Base-by-base conservation (phyloP, 2,113 vertebrate species). In the Kryptolebias marmoratus region DNA sequence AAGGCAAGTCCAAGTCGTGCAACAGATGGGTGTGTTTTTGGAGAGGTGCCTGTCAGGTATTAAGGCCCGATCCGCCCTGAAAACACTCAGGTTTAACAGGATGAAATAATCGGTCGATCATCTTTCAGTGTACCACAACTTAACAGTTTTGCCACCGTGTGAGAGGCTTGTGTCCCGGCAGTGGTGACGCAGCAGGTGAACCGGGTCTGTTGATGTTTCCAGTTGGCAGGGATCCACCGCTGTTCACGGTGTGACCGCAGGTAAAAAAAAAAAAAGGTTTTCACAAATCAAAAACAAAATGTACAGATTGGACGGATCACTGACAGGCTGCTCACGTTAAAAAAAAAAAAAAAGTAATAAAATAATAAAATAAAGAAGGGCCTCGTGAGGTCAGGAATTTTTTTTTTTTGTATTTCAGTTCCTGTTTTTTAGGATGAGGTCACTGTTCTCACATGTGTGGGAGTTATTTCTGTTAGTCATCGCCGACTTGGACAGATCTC, bases 21-120 rank as follows among this genome's bases (percentile, higher is more conserved):
- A 93, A 93, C 85, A 87, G 75, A 79, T 91, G 84, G 88, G 89
- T 90, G 90, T 88, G 88, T 93, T 94, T 94, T 95, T 60, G 31
- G 32, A 31, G 48, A 62, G 16, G 14, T 61, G 3, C 49, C 60
- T 74, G 53, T 39, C 22, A 72, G 64, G 22, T 16, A 77, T 67
- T 73, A 10, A 18, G 56, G 65, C 52, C 31, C 42, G 8, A 70
- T 45, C 31, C 42, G 56, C 45, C 67, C 13, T 50, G 18, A n/a
- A 18, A 22, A 32, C 11, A 3, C 48, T 47, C 13, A 6, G 48
- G 16, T 50, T 15, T 4, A 50, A 50, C 7, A 18, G n/a, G 50
- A 53, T 27, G 18, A 60, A 60, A n/a, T n/a, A 60, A 60, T 66
- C n/a, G n/a, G 39, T 22, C 36, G 14, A 14, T 48, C 55, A 74